Evolutionary conservation across 2,888 invertebrate genomes (phyloP).

Genomic region (Allacma fusca): DNA sequence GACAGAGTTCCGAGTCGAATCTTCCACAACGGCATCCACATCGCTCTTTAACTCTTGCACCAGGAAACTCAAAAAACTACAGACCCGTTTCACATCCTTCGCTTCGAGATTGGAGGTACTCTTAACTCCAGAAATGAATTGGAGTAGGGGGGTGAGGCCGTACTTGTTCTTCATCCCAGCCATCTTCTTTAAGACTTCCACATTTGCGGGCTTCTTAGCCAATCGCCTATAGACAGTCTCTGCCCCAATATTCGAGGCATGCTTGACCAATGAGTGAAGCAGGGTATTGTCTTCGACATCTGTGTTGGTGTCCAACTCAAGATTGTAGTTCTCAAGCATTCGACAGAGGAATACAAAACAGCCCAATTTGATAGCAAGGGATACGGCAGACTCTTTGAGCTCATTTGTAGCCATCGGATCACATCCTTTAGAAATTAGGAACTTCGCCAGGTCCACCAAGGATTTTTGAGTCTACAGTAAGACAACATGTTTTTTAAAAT

Average conservation of each 20-base stretch:
- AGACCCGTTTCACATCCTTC: neutral
- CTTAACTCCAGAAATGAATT: neutral
- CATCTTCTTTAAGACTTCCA: constrained; percentile 14
- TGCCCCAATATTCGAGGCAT: constrained; percentile 29
- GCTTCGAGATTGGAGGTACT: neutral
- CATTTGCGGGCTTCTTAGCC: neutral
- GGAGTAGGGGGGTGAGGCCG: constrained; percentile 32
- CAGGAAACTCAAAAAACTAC: constrained; percentile 37
- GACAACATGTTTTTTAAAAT: neutral
- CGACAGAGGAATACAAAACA: constrained; percentile 46
- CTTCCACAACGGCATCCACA: constrained; percentile 46
- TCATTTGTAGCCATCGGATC: constrained; percentile 46
- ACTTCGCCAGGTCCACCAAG: constrained; percentile 39
- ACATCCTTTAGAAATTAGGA: constrained; percentile 49
- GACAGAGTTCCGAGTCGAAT: constrained; percentile 26
- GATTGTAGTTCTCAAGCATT: constrained; percentile 31
- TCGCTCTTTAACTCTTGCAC: constrained; percentile 48
- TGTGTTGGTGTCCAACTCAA: neutral
- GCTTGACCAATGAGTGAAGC: constrained; percentile 43
- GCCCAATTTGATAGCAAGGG: constrained; percentile 37
- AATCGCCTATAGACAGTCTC: constrained; percentile 24
- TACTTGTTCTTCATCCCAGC: constrained; percentile 7
- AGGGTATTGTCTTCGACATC: constrained; percentile 38
- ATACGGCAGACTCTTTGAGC: constrained; percentile 45
- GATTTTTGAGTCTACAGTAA: constrained; percentile 41